These are phyloP conservation scores for Sapayoa aenigma DNA, from an alignment of 2,113 vertebrate genomes.

Conservation along the genomic window DNA sequence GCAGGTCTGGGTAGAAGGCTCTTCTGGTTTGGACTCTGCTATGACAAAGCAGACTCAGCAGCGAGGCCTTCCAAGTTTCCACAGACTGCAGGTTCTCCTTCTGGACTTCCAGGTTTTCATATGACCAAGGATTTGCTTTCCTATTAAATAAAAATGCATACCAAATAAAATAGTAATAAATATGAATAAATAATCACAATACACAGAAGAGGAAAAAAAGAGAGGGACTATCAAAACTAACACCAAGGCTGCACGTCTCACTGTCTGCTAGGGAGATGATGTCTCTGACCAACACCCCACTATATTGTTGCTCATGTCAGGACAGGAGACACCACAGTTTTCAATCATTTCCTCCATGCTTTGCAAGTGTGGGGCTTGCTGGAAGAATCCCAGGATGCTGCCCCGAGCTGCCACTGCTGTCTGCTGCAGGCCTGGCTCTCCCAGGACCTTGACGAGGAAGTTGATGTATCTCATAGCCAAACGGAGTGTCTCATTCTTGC, in stretches of 20 bases:
- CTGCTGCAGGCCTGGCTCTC: constrained; percentile 82
- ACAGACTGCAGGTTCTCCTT: background rate
- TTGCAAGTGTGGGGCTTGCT: constrained; percentile 63
- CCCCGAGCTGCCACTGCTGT: constrained; percentile 50
- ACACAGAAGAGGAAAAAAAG: background rate
- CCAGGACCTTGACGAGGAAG: constrained; percentile 90
- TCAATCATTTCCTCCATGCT: constrained; percentile 71
- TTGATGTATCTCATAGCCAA: constrained; percentile 98
- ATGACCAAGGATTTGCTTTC: background rate
- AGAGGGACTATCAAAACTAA: background rate
- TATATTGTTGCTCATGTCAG: constrained; percentile 76
- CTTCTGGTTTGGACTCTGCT: background rate
- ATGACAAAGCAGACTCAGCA: background rate
- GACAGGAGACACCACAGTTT: constrained; percentile 78
- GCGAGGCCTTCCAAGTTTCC: background rate
- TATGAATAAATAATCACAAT: constrained; percentile 32
- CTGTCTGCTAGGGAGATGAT: constrained; percentile 12
- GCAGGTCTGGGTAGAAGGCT: background rate
- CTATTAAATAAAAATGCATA: constrained; percentile 8
- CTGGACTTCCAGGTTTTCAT: background rate
- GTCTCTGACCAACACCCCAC: constrained; percentile 75
- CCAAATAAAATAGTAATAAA: constrained; percentile 10
- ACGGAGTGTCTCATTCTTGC: constrained; percentile 97
- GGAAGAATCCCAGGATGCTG: constrained; percentile 71
- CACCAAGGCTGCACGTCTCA: background rate